Percentiles rank a stretch among this genome's conserved stretches.
Conservation (phyloP, 2,113 vertebrate species). For the Neolamprologus tretocephalus region DNA sequence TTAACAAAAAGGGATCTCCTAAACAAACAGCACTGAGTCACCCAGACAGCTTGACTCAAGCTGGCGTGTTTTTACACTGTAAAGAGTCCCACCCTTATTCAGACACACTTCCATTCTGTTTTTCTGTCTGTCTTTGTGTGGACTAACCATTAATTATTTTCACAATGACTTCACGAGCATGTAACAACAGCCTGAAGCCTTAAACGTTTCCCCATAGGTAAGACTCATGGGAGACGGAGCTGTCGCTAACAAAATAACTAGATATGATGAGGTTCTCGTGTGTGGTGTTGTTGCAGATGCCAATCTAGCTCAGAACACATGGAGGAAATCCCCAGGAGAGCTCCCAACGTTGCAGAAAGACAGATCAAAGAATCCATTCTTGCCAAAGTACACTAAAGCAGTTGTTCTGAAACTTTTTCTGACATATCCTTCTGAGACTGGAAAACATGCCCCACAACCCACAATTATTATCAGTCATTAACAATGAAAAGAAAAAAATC, state of each 20-base stretch:
- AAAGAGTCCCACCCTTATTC: background rate
- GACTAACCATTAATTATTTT: background rate
- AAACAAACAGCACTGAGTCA: constrained; percentile 15
- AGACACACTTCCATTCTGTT: background rate
- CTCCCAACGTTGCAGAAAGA: background rate
- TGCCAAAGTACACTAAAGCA: background rate
- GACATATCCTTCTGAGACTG: background rate
- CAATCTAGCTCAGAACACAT: background rate
- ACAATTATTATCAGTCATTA: background rate
- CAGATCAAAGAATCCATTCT: background rate
- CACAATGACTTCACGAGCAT: background rate
- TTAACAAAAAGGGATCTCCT: background rate
- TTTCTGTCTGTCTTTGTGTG: background rate
- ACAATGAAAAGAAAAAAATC: background rate
- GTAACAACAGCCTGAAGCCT: background rate
- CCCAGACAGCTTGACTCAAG: background rate
- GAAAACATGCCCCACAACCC: background rate
- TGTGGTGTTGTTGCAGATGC: background rate
- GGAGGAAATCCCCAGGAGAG: background rate
- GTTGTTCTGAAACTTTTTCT: background rate
- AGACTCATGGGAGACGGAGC: background rate
- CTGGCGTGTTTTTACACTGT: background rate
- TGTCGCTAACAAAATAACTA: background rate
- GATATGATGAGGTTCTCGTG: background rate
- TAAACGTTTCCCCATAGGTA: background rate